phyloP scores from a whole-genome alignment of 2,888 invertebrate species.

The Euproctis similis region DNA sequence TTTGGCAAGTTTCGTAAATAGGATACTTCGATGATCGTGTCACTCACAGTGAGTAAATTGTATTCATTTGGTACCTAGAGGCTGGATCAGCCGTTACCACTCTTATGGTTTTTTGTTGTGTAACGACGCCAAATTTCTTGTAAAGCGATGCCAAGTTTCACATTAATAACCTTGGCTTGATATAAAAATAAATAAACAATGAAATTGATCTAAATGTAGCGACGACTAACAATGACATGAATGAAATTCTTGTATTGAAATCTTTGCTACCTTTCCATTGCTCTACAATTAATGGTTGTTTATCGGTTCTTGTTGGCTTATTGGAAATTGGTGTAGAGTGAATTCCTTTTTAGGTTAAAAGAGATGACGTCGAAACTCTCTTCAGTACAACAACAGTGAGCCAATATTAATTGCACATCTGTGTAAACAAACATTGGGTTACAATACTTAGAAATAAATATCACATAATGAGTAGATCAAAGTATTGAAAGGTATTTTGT shows the following conservation, averaged over 20 bases:
- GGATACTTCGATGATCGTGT: slow-evolving; percentile 13
- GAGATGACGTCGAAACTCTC: slow-evolving; percentile 9
- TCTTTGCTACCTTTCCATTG: slow-evolving; percentile 23
- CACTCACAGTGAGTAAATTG: slow-evolving; percentile 38
- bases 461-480: slow-evolving; percentile 44
- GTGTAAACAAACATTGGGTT: slow-evolving; percentile 31
- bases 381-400: no score
- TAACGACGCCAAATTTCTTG: slow-evolving; percentile 63
- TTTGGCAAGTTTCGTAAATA: slow-evolving; percentile 25
- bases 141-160: slow-evolving; percentile 57
- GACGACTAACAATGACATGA: slow-evolving; percentile 24
- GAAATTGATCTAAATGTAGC: no score
- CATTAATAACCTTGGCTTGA: slow-evolving; percentile 33
- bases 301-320: neutral
- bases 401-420: slow-evolving; percentile 24
- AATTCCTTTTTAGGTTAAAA: slow-evolving; percentile 26
- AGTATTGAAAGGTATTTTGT: slow-evolving; percentile 32
- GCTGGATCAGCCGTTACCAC: slow-evolving; percentile 60
- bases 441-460: slow-evolving; percentile 24
- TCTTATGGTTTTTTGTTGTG: slow-evolving; percentile 63
- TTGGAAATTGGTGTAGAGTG: slow-evolving; percentile 4
- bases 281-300: no score
- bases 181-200: slow-evolving; percentile 23
- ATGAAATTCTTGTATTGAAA: slow-evolving; percentile 31
- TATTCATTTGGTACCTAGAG: slow-evolving; percentile 34